Evolutionary conservation across 2,113 vertebrate genomes (phyloP).

Genomic region (Plecotus auritus): DNA sequence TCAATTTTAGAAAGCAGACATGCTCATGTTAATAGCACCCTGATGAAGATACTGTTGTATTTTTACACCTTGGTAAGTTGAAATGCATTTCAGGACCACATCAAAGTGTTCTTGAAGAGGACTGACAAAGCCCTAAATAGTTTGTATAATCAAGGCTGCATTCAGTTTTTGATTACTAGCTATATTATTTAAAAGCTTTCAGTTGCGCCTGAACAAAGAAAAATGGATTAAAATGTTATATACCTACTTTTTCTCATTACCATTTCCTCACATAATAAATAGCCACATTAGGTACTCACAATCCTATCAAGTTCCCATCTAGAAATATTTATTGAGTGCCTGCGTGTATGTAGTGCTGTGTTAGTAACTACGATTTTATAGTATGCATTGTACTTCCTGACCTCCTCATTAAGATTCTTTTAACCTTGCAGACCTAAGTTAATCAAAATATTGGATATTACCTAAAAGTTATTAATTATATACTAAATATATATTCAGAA

Average conservation of each 20-base stretch:
- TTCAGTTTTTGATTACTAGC: slow-evolving; percentile 54
- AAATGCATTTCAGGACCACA: slow-evolving; percentile 59
- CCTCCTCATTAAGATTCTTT: background rate
- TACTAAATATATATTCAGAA: background rate
- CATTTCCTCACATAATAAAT: slow-evolving; percentile 7
- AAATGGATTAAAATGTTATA: background rate
- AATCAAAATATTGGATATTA: background rate
- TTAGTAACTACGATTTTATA: background rate
- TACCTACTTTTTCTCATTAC: background rate
- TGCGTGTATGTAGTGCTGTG: background rate
- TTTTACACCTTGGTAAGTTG: slow-evolving; percentile 47
- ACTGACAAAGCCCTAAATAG: slow-evolving; percentile 29
- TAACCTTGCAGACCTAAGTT: background rate
- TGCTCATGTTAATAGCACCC: background rate
- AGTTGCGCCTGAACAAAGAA: slow-evolving; percentile 18
- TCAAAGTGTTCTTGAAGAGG: slow-evolving; percentile 43
- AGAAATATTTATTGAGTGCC: background rate
- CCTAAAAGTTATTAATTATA: background rate
- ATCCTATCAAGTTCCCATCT: background rate
- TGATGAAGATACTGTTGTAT: background rate
- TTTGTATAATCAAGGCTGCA: slow-evolving; percentile 50
- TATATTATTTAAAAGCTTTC: slow-evolving; percentile 57
- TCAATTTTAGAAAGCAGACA: slow-evolving; percentile 36
- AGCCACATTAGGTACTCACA: background rate
- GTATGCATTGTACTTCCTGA: background rate